Base-by-base conservation (phyloP, 2,888 invertebrate genomes). In the Trachelus stipa region DNA sequence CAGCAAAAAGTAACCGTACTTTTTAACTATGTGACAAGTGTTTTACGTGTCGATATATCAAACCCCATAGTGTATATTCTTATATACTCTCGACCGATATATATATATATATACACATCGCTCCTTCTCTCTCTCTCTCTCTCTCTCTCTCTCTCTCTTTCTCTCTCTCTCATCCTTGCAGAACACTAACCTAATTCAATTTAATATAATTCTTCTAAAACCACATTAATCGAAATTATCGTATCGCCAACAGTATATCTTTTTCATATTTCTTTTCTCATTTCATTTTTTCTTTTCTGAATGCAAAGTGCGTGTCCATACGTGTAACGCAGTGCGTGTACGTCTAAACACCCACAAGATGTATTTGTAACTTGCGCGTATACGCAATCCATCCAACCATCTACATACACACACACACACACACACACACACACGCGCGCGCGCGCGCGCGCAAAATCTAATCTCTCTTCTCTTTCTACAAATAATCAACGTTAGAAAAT, bases 1-100 rank as follows among this genome's bases (percentile, higher is more conserved):
- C 91, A 91, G 91, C 91, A 90, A 89, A 88, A 90, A 89, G 86
- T 89, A 78, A 86, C 84, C 87, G 87, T 87, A 76, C 76, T 79
- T 78, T 33, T 30, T 12, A 33, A 69, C 31, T 69, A 69, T 30
- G 69, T 31, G 40, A 40, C 40, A 40, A 40, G 40, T 40, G 15
- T 40, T 40, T 40, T 15, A 40, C 40, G 40, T 40, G 40, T 40
- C 40, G 40, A 40, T 15, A 15, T 40, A 40, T 40, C 40, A 40
- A 40, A 40, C 40, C 15, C 40, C 40, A 40, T 40, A 40, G 40
- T 15, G 40, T 15, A 40, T 40, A 40, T 40, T 40, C 40, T 40
- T 40, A 40, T 40, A 40, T 15, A 40, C 40, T 40, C 4, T 40
- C 40, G 40, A 40, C 40, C 40, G 31, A 69, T 30, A 33, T 69